These are phyloP conservation scores for Nannospalax galili DNA, from an alignment of 2,113 vertebrate species.

Conservation along the genomic window DNA sequence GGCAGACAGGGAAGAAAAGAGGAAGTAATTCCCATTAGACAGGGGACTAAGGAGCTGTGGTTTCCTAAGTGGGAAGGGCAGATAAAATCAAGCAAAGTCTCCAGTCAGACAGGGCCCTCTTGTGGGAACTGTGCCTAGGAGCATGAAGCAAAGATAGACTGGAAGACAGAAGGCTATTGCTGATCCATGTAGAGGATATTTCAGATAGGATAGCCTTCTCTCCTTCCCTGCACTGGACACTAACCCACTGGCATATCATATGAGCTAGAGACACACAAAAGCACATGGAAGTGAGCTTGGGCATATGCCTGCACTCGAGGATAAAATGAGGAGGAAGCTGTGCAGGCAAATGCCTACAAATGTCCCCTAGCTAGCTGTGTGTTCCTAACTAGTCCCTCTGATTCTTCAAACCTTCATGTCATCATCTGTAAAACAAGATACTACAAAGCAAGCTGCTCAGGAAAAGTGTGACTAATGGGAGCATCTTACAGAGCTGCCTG, in stretches of 20 bases:
- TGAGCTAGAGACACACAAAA: neutral
- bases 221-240: neutral
- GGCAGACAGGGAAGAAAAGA: constrained; percentile 52
- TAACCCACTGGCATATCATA: neutral
- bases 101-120: neutral
- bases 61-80: constrained; percentile 38
- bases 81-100: constrained; percentile 46
- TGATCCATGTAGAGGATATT: neutral
- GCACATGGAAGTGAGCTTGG: neutral
- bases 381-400: neutral
- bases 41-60: neutral
- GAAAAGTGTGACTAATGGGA: neutral
- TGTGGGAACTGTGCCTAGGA: constrained; percentile 22
- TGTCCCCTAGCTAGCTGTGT: neutral
- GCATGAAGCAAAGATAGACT: neutral
- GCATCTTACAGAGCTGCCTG: neutral
- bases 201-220: neutral
- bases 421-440: neutral
- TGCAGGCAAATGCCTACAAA: too few species aligned
- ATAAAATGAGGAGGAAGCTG: neutral
- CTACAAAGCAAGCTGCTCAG: neutral
- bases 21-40: constrained; percentile 60
- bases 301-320: neutral
- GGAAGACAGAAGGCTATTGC: neutral
- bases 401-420: neutral